phyloP scores from a whole-genome alignment of 1,140 invertebrate genomes.

The Holotrichia oblita region DNA sequence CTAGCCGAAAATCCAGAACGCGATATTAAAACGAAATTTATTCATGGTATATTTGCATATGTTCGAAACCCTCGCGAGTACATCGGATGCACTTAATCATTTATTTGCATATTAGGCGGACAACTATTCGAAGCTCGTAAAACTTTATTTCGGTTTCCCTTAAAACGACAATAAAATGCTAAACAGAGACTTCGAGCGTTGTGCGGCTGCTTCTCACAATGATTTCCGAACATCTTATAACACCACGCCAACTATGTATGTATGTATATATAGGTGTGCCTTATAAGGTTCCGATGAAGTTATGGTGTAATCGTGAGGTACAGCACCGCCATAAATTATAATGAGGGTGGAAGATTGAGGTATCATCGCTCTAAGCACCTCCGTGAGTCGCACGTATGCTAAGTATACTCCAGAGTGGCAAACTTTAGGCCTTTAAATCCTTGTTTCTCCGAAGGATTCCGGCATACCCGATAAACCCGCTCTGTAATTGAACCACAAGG shows the following conservation, averaged over 20 bases:
- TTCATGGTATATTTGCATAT: slow-evolving; percentile 16
- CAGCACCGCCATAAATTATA: slow-evolving; percentile 36
- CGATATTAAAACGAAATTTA: slow-evolving; percentile 20
- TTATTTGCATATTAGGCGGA: slow-evolving; percentile 36
- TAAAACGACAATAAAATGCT: slow-evolving; percentile 34
- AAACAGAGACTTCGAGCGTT: not conserved
- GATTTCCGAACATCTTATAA: slow-evolving; percentile 25
- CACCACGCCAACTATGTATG: not conserved
- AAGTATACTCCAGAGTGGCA: slow-evolving; percentile 46
- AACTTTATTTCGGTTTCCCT: slow-evolving; percentile 28
- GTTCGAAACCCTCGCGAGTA: slow-evolving; percentile 9
- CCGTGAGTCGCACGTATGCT: slow-evolving; percentile 46
- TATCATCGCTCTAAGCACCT: slow-evolving; percentile 44
- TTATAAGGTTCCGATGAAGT: slow-evolving; percentile 37
- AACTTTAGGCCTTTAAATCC: slow-evolving; percentile 45
- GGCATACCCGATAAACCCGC: slow-evolving; percentile 23
- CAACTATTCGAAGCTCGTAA: slow-evolving; percentile 33
- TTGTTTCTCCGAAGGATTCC: slow-evolving; percentile 30
- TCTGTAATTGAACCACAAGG: slow-evolving; percentile 38
- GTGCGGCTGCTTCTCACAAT: not conserved
- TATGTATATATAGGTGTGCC: no score
- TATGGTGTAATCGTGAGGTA: slow-evolving; percentile 26
- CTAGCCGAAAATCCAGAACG: not conserved
- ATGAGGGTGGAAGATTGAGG: slow-evolving; percentile 43
- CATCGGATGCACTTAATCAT: slow-evolving; percentile 26